Conservation (phyloP, 2,113 vertebrate species). For the Protomyctophum bolini region DNA sequence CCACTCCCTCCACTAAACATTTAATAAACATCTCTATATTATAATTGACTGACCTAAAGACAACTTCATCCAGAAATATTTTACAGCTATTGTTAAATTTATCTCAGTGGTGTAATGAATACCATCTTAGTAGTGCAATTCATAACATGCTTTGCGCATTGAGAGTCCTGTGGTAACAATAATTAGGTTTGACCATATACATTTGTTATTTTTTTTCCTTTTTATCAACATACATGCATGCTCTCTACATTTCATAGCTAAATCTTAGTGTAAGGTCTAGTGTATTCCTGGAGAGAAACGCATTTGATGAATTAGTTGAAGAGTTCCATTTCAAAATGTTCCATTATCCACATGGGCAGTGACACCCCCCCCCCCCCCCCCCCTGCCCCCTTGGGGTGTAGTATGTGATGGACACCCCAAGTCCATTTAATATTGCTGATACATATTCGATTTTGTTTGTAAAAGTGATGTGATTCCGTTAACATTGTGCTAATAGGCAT, state of each 20-base stretch:
- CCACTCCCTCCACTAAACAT: constrained; percentile 4
- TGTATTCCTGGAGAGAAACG: constrained; percentile 24
- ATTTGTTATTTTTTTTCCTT: neutral
- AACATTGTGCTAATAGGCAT: no score
- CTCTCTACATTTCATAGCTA: constrained; percentile 50
- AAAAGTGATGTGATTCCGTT: neutral
- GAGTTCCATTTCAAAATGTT: constrained; percentile 15
- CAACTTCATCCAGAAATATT: constrained; percentile 52
- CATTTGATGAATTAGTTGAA: neutral
- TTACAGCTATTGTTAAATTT: constrained; percentile 50
- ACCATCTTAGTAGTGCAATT: constrained; percentile 72
- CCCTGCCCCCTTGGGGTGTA: no score
- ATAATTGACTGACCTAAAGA: constrained; percentile 49
- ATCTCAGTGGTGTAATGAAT: constrained; percentile 53
- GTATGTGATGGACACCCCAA: no score
- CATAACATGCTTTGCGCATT: constrained; percentile 61
- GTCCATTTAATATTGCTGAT: no score
- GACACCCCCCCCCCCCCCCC: no score
- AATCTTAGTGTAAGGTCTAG: constrained; percentile 26
- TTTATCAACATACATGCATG: constrained; percentile 52
- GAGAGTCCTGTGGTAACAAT: constrained; percentile 37
- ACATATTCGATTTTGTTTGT: neutral
- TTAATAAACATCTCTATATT: constrained; percentile 37
- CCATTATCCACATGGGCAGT: neutral
- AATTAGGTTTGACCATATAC: constrained; percentile 16